Conservation (phyloP, 2,888 invertebrate genomes). For the Halictus ligatus region DNA sequence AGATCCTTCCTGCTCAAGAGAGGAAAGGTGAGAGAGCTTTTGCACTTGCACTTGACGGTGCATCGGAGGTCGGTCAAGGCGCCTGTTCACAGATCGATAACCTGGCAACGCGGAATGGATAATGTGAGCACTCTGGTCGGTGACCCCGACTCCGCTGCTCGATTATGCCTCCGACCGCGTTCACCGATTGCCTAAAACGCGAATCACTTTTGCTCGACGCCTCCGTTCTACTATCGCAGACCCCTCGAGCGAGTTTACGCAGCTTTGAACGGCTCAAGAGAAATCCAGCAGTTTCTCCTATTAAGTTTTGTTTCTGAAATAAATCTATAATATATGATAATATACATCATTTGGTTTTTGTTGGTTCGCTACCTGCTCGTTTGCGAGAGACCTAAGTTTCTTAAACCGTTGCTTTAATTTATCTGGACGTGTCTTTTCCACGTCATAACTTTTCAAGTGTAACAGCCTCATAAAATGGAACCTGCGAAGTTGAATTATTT, state of each 20-base stretch:
- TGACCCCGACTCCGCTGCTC: conserved; percentile 66
- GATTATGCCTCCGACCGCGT: conserved; percentile 21
- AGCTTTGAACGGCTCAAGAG: background rate
- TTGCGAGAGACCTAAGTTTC: too few species aligned
- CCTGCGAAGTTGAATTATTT: background rate
- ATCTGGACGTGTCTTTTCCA: background rate
- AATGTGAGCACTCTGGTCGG: conserved; percentile 75
- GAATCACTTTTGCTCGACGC: conserved; percentile 10
- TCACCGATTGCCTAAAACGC: conserved; percentile 14
- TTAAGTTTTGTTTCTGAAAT: too few species aligned
- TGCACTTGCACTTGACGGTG: conserved; percentile 83
- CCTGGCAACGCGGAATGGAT: conserved; percentile 80
- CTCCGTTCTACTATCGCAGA: background rate
- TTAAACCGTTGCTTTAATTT: too few species aligned
- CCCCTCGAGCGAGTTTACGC: background rate
- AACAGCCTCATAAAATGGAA: background rate
- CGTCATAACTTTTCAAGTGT: background rate
- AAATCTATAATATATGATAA: too few species aligned
- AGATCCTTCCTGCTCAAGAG: conserved; percentile 48
- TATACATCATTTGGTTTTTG: too few species aligned
- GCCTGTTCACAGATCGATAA: conserved; percentile 82
- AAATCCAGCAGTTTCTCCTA: background rate
- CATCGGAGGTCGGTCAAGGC: conserved; percentile 83
- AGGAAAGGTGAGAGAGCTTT: conserved; percentile 74
- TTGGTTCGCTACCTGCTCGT: too few species aligned